Conservation (phyloP, 2,797 vertebrate species). For the Smutsia temminckii region DNA sequence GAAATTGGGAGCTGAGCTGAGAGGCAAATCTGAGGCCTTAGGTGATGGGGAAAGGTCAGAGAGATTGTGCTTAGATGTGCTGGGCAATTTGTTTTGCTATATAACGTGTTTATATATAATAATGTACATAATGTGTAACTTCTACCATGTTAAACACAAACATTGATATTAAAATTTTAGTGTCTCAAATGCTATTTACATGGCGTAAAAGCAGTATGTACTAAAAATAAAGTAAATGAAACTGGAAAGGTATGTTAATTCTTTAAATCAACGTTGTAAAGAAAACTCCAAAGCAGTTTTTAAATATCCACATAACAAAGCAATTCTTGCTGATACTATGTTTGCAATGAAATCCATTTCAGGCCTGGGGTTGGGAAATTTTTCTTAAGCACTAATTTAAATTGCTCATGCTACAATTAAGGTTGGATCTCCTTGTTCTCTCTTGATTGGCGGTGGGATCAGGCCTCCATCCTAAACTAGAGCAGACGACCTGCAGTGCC, state of each 20-base stretch:
- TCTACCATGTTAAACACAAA: not conserved
- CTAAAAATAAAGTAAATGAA: constrained; percentile 5
- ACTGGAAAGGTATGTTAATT: not conserved
- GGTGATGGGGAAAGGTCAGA: not conserved
- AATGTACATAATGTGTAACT: not conserved
- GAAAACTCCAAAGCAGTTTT: constrained; percentile 1
- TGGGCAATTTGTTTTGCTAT: not conserved
- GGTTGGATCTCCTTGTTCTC: not conserved
- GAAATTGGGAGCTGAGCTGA: not conserved
- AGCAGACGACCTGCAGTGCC: not conserved
- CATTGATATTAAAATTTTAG: not conserved
- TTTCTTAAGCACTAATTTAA: not conserved
- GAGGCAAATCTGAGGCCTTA: not conserved
- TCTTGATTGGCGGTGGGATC: not conserved
- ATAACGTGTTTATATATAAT: too few relatives aligned
- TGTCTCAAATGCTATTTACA: not conserved
- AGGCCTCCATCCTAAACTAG: not conserved
- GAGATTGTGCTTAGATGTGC: not conserved
- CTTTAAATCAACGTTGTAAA: constrained; percentile 7
- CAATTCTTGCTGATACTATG: constrained; percentile 5
- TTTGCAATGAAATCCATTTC: not conserved
- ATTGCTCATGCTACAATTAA: not conserved
- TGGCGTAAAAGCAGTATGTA: not conserved
- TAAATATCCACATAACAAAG: not conserved
- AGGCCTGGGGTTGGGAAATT: not conserved